Evolutionary conservation across 2,113 vertebrate species (phyloP).

Genomic region (Aepyceros melampus): DNA sequence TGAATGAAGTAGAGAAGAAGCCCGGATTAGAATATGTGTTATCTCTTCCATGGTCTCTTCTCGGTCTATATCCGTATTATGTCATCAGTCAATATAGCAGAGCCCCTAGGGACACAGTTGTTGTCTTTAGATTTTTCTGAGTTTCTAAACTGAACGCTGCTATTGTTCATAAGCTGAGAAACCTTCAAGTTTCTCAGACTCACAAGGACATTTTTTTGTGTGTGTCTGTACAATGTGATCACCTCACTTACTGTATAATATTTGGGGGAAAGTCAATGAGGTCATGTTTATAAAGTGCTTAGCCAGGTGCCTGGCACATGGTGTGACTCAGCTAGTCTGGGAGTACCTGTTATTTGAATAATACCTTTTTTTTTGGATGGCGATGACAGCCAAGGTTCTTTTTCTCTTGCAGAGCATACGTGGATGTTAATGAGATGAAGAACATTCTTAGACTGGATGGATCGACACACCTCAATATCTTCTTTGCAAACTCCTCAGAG

Average conservation of each 20-base stretch:
- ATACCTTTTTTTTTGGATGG: background rate
- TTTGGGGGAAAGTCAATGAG: background rate
- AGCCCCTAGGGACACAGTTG: background rate
- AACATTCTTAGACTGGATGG: constrained; percentile 93
- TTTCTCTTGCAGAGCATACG: constrained; percentile 90
- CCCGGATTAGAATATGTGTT: background rate
- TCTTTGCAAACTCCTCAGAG: constrained; percentile 98
- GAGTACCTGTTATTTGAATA: background rate
- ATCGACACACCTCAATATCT: constrained; percentile 97
- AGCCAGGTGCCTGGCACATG: background rate
- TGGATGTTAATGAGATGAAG: constrained; percentile 98
- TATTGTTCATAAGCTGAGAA: background rate
- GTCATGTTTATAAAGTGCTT: background rate
- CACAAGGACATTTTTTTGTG: background rate
- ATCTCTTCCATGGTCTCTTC: background rate
- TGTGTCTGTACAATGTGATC: background rate
- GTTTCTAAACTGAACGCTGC: background rate
- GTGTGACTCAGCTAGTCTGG: background rate
- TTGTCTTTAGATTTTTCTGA: background rate
- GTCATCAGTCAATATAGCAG: background rate
- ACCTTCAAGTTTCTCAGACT: background rate
- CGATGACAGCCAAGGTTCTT: constrained; percentile 49
- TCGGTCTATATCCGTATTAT: background rate
- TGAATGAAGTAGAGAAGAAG: background rate
- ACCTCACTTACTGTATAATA: background rate